Base-by-base conservation (phyloP, 2,113 vertebrate genomes). In the Hypanus sabinus region DNA sequence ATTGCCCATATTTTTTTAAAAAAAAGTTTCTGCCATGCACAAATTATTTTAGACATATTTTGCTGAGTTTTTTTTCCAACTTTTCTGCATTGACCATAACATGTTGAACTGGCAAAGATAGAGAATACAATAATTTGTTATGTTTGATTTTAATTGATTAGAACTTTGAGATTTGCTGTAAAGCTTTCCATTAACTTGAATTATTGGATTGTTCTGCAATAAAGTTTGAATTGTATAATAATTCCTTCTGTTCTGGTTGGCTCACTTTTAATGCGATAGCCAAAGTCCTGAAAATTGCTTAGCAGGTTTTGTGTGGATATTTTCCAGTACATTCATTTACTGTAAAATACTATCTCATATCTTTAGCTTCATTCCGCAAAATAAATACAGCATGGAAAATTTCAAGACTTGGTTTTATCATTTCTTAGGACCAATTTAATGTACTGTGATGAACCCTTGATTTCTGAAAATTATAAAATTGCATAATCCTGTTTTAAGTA, bases 391-490 rank as follows among this genome's bases (percentile, higher is more conserved):
- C 65, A 30, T 36, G n/a, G 85, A 11, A 6, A 90, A 65, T 90
- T 18, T 62, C 30, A 33, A 18, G 30, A 55, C 55, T 93, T n/a
- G n/a, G 24, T 71, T 94, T 12, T 83, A 94, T n/a, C 79, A 87
- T 93, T 76, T 94, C 65, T 62, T 71, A 60, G 7, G 55, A 90
- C 68, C 20, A 38, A 60, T 57, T 70, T 70, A n/a, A 12, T 60
- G 77, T 94, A 76, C 70, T 38, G 71, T 73, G 75, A 36, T 91
- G 87, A 68, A 93, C 93, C 46, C 94, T 94, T 96, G 96, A 65
- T 65, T 27, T 60, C 14, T 36, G 22, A 79, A 79, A 79, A 79
- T 36, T 14, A 79, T 79, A 14, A 79, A 4, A 33, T 3, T 79
- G 33, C 36, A 16, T 76, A 57, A 57, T 85, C 33, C 2, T 76